Conservation (phyloP, 1,140 invertebrate species). For the Caenorhabditis remanei region DNA sequence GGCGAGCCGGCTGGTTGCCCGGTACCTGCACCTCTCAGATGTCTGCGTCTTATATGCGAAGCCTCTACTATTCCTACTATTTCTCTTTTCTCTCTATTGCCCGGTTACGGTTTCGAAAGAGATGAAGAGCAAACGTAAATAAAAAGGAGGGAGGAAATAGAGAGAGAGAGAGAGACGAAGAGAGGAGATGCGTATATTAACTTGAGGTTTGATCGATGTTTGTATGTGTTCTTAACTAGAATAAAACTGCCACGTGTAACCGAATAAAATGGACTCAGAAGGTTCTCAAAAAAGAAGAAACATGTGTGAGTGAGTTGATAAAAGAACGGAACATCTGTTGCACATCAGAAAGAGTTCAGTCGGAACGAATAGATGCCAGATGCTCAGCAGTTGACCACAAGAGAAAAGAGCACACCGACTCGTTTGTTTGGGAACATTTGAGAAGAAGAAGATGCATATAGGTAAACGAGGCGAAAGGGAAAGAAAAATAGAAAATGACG, state of each 20-base stretch:
- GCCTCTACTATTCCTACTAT: background rate
- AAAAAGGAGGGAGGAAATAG: background rate
- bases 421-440: background rate
- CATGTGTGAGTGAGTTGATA: conserved; percentile 24
- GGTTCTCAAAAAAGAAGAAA: background rate
- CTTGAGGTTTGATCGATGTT: conserved; percentile 33
- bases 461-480: background rate
- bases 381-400: background rate
- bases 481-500: background rate
- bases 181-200: conserved; percentile 25
- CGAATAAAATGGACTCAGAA: background rate
- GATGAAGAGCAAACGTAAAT: conserved; percentile 47
- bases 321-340: conserved; percentile 18
- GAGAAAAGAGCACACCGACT: background rate
- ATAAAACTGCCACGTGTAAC: background rate
- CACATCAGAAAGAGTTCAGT: background rate
- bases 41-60: background rate
- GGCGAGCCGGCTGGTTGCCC: conserved; percentile 36
- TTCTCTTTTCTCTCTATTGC: background rate
- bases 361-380: conserved; percentile 18
- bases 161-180: conserved; percentile 7
- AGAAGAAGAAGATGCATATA: background rate
- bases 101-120: conserved; percentile 15
- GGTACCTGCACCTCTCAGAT: background rate
- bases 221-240: background rate